Evolutionary conservation across 2,888 invertebrate genomes (phyloP).

Genomic region (Tipula vernalis): DNA sequence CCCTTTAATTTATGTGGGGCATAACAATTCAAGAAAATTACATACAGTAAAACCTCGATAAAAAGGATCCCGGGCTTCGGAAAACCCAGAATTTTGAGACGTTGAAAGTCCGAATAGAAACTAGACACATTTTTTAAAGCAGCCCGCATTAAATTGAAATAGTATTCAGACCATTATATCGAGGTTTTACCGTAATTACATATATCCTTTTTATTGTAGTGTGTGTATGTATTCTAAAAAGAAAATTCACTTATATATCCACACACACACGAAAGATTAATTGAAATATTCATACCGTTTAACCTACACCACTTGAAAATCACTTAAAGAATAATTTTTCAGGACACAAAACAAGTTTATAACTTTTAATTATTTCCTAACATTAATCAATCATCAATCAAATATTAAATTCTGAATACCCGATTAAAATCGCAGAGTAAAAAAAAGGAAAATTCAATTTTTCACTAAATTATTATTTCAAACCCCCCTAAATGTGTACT

Average conservation of each 20-base stretch:
- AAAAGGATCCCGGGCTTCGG: too few species aligned
- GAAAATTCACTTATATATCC: not conserved
- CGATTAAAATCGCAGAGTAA: too few species aligned
- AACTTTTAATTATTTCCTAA: not conserved
- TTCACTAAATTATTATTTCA: not conserved
- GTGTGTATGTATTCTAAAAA: not conserved
- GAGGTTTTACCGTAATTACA: not conserved
- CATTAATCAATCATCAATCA: not conserved
- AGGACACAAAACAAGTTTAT: not conserved
- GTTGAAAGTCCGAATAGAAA: too few species aligned
- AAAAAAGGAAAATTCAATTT: not conserved
- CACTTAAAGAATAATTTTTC: not conserved
- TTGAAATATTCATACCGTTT: not conserved
- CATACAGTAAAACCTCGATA: not conserved
- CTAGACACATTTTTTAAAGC: too few species aligned
- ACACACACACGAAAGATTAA: not conserved
- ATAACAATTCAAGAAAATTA: not conserved
- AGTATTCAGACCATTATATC: too few species aligned
- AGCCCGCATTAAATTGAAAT: too few species aligned
- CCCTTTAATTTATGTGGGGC: not conserved
- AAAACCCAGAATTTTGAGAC: too few species aligned
- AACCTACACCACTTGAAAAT: not conserved
- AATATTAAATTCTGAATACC: too few species aligned
- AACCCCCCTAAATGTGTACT: not conserved
- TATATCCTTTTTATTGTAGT: not conserved